Evolutionary conservation across 2,888 invertebrate species (phyloP).

Genomic region (Homarus gammarus): DNA sequence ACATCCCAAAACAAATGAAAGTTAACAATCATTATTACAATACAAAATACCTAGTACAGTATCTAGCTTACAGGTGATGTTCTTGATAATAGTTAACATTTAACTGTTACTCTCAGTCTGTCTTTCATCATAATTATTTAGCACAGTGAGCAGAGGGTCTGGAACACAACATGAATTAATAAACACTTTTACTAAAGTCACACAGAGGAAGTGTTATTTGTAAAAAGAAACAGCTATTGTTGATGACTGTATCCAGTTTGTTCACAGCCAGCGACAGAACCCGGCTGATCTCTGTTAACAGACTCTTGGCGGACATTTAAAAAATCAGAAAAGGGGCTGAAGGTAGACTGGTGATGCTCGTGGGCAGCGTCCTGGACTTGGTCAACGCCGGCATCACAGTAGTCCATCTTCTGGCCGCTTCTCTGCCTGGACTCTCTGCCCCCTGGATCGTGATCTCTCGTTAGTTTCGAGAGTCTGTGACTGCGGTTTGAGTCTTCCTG

Average conservation of each 20-base stretch:
- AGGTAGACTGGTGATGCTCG: conserved; percentile 7
- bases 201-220: not conserved
- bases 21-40: no score
- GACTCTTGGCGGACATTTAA: conserved; percentile 22
- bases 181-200: not conserved
- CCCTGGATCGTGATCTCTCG: not conserved
- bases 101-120: no score
- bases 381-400: not conserved
- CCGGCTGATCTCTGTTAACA: not conserved
- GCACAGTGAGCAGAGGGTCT: no score
- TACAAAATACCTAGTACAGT: no score
- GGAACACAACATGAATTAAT: no score
- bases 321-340: conserved; percentile 49
- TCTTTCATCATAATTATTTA: no score
- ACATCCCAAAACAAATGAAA: no score
- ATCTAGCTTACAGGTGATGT: no score
- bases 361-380: not conserved
- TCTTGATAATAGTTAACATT: no score
- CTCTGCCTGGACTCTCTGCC: not conserved
- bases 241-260: conserved; percentile 8
- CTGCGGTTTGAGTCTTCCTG: conserved; percentile 7
- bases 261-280: not conserved
- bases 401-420: conserved; percentile 1
- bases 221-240: not conserved
- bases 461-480: conserved; percentile 9